A percentile compares a stretch with the other conserved stretches of the same genome.
Conservation (phyloP, 2,888 invertebrate genomes). For the Augochlorella aurata region DNA sequence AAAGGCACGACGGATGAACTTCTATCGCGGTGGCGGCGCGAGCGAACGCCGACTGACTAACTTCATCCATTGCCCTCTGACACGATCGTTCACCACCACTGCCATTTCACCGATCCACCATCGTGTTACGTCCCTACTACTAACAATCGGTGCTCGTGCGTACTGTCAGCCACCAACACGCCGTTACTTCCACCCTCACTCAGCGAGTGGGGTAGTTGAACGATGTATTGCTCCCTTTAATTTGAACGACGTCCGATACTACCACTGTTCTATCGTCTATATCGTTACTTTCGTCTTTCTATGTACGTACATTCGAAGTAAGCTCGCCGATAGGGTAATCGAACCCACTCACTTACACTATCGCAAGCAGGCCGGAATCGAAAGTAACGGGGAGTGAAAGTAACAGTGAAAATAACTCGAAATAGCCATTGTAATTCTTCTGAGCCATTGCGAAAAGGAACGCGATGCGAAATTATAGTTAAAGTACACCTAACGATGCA, state of each 20-base stretch:
- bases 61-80: slow-evolving; percentile 73
- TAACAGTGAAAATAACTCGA: not conserved
- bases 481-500: too few species aligned
- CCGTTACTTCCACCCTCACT: slow-evolving; percentile 22
- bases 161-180: slow-evolving; percentile 35
- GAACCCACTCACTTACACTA: slow-evolving; percentile 44
- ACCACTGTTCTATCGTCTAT: slow-evolving; percentile 26
- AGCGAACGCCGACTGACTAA: slow-evolving; percentile 77
- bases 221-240: slow-evolving; percentile 55
- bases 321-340: slow-evolving; percentile 45
- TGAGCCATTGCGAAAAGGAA: too few species aligned
- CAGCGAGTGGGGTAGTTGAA: slow-evolving; percentile 49
- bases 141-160: slow-evolving; percentile 20
- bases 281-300: slow-evolving; percentile 35
- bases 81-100: slow-evolving; percentile 68
- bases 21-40: slow-evolving; percentile 68
- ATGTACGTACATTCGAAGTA: slow-evolving; percentile 9
- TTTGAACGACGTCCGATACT: slow-evolving; percentile 51
- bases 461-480: too few species aligned
- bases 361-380: not conserved
- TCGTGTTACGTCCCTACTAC: slow-evolving; percentile 34
- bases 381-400: not conserved
- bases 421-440: too few species aligned
- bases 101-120: slow-evolving; percentile 54
- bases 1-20: slow-evolving; percentile 38